Base-by-base conservation (phyloP, 2,888 invertebrate species). In the Tridacna crocea region DNA sequence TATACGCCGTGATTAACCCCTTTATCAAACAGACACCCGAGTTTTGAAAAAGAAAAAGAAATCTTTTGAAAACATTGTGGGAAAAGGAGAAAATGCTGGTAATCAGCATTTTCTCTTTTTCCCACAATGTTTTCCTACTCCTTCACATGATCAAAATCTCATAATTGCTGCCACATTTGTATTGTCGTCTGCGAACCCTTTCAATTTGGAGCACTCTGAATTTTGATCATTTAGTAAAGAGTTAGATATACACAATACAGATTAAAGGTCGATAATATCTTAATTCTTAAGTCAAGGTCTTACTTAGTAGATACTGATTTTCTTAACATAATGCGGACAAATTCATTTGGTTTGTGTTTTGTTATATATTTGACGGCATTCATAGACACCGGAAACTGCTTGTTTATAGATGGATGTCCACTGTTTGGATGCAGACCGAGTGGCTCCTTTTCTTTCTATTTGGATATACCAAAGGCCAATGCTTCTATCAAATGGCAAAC, bases 341-440 rank as follows among this genome's bases (percentile, higher is more conserved):
- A 1, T 15, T 19, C 11, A 15, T 10, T 19, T 55, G 10, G 3
- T n/a, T 22, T 22, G 22, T 22, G 15, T 19, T 22, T 22, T 3
- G 11, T 61, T 19, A 1, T 61, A 24, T n/a, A n/a, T 24, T 19
- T 61, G 3, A 4, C 13, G 3, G 1, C 1, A 4, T 61, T 24
- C 61, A 24, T 22, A 22, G 22, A 22, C 15, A 24, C 22, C 15
- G 19, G 66, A 46, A n/a, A 66, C 6, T 17, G 87, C 8, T 80
- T 91, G 15, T 91, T 82, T 36, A 83, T 87, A 17, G 83, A 83
- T 0, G 89, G 90, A 6, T 91, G 91, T 73, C 90, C 91, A 0
- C 80, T 84, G n/a, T 87, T 79, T 70, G 90, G 90, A 0, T 90
- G 91, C 60, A 61, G 85, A 19, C 88, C 91, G 12, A 85, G 87